These are phyloP conservation scores for Drosophila melanica DNA, from an alignment of 1,140 invertebrate genomes.

Conservation along the genomic window DNA sequence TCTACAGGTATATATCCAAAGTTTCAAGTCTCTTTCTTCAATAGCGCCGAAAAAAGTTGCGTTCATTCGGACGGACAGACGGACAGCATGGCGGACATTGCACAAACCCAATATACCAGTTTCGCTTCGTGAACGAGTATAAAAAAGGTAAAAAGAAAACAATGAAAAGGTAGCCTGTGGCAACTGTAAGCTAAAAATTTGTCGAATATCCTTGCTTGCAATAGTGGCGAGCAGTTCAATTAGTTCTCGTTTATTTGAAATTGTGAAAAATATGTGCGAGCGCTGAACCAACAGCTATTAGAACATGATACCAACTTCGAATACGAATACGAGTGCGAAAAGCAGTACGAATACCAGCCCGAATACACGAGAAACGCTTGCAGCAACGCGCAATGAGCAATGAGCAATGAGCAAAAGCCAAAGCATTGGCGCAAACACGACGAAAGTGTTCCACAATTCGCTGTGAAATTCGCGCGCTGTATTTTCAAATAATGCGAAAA, in stretches of 20 bases:
- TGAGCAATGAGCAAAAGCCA: slow-evolving; percentile 40
- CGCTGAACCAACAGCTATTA: slow-evolving; percentile 61
- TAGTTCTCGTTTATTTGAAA: slow-evolving; percentile 82
- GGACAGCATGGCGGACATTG: too few relatives aligned
- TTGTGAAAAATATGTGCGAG: slow-evolving; percentile 81
- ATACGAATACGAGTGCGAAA: slow-evolving; percentile 9
- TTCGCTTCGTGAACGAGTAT: too few relatives aligned
- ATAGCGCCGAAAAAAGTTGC: too few relatives aligned
- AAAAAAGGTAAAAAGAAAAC: neutral
- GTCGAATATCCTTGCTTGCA: slow-evolving; percentile 33
- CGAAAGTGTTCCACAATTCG: slow-evolving; percentile 76
- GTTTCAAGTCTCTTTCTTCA: too few relatives aligned
- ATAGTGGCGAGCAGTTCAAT: slow-evolving; percentile 69
- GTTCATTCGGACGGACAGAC: too few relatives aligned
- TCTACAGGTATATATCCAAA: too few relatives aligned
- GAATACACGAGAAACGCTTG: slow-evolving; percentile 26
- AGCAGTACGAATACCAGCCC: neutral
- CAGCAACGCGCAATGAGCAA: slow-evolving; percentile 2
- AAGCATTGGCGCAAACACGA: slow-evolving; percentile 68
- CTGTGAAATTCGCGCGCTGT: slow-evolving; percentile 73
- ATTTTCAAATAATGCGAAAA: slow-evolving; percentile 82
- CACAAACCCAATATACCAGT: too few relatives aligned
- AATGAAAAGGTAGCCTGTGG: slow-evolving; percentile 29
- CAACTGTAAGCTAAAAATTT: slow-evolving; percentile 51
- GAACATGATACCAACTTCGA: slow-evolving; percentile 71